Base-by-base conservation (phyloP, 2,797 vertebrate species). In the Oceanodroma leucorhoa region DNA sequence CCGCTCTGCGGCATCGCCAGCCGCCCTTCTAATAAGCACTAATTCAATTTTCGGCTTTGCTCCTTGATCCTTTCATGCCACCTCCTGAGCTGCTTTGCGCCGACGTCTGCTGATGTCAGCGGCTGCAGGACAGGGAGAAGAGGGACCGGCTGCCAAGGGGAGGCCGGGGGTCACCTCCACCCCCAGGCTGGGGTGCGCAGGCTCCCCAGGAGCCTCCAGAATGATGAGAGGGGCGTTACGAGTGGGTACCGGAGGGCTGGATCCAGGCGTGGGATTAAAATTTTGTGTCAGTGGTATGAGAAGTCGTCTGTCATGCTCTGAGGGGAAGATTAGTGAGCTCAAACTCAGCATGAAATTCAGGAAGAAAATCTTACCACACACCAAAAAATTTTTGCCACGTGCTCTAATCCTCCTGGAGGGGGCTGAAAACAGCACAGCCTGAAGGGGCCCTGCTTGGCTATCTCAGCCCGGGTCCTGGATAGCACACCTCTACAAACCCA, bases 11-110 rank as follows among this genome's bases (percentile, higher is more conserved):
- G 69, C 54, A 2, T 10, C 27, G 61, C 93, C 95, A 88, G 87
- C 62, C 27, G 41, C 76, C 85, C 85, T 66, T 19, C 86, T 93
- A 91, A 94, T 89, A 38, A 64, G 51, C 3, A 0, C 60, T 97
- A 97, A 97, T 96, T 95, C 89, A 82, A 94, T 96, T 96, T 95
- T 88, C 94, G 0, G 95, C 96, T 97, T 95, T 88, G 53, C 62
- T 94, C 32, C 85, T 50, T 94, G 91, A 97, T 93, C 95, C 93
- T 48, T 87, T 67, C 83, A 5, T 32, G 91, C 93, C 2, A 2
- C 83, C 88, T 88, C 83, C 91, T 96, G 95, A 96, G 95, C 95
- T 0, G 90, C 85, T 95, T 96, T 91, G 64, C 11, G 5, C 76
- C 18, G 9, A 75, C 6, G 30, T 81, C 87, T 94, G 84, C 86